Evolutionary conservation across 2,888 invertebrate species (phyloP), one percentile per base, ranked within the genome.

Genomic region (Drosophila fulvimacula): DNA sequence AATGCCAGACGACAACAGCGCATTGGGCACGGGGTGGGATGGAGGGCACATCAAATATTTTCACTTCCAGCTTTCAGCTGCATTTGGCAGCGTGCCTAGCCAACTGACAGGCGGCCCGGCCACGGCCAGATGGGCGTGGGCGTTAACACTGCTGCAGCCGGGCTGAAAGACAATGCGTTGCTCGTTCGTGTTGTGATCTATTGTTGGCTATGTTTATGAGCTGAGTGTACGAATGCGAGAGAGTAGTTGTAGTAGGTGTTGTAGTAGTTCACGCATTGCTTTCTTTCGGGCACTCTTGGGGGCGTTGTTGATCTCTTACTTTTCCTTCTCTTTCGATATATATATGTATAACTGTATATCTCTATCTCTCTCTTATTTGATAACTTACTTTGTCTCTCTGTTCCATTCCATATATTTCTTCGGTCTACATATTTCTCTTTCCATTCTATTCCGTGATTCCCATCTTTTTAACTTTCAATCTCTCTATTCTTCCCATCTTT

Each of bases 101-200:
- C 39, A 21, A 5, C 46, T 27, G 46, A n/a, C n/a, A 24, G n/a
- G 5, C 19, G 13, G 19, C 15, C 7, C 4, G 4, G n/a, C n/a
- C n/a, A n/a, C n/a, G 21, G 3, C 21, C 0, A n/a, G n/a, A n/a
- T 21, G 19, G 21, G 7, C 21, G 7, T 42, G 71, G 19, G 19
- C 41, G 19, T 74, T 71, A 71, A 71, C 76, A 70, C 69, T 51
- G 76, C 15, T 76, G 74, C 74, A 72, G 53, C 32, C 62, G 38
- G n/a, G 42, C 53, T 21, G 27, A 44, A 5, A 34, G 30, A 39
- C 44, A 42, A 52, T 19, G n/a, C 42, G 15, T 46, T 32, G 63
- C 19, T 34, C 5, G n/a, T 24, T 42, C 15, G 19, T 48, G 19
- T 3, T 34, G n/a, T 59, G 46, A 62, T 38, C 62, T n/a, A 62